A percentile compares a stretch with the other conserved stretches of the same genome.
Evolutionary conservation across 2,888 invertebrate genomes (phyloP).

Genomic region (Sepioteuthis lessoniana): DNA sequence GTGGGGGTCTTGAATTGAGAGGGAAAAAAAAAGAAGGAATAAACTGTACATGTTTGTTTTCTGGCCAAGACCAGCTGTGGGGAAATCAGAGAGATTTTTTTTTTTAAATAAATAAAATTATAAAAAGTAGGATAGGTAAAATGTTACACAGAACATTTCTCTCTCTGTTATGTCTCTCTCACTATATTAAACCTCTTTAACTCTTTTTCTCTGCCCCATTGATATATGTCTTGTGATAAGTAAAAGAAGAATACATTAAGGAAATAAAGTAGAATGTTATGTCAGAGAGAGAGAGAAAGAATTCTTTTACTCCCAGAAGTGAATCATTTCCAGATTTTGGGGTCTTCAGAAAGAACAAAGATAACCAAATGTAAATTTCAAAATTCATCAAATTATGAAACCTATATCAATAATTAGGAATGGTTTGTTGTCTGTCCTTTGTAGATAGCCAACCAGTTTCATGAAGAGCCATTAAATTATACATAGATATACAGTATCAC

Average conservation of each 20-base stretch:
- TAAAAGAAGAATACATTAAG: background rate
- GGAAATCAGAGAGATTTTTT: too few relatives aligned
- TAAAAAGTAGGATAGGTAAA: background rate
- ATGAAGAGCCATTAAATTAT: too few relatives aligned
- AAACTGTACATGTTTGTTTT: background rate
- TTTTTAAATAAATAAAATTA: background rate
- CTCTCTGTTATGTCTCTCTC: background rate
- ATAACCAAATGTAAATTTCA: too few relatives aligned
- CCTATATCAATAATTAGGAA: too few relatives aligned
- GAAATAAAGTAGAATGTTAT: background rate
- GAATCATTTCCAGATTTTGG: background rate
- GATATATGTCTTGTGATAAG: background rate
- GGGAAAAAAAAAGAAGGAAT: background rate
- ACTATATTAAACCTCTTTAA: background rate
- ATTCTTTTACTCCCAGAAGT: background rate
- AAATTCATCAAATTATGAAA: too few relatives aligned
- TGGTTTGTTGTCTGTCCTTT: too few relatives aligned
- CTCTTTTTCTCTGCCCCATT: background rate
- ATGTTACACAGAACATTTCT: background rate
- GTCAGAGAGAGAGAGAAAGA: background rate
- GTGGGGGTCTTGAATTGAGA: background rate
- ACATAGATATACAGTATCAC: too few relatives aligned
- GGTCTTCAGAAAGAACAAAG: too few relatives aligned
- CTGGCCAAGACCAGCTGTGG: background rate
- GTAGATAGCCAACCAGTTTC: too few relatives aligned